Percentiles rank a stretch among this genome's conserved stretches.
These are phyloP conservation scores for Drosophila neotestacea DNA, from an alignment of 2,888 invertebrate species.

Conservation along the genomic window DNA sequence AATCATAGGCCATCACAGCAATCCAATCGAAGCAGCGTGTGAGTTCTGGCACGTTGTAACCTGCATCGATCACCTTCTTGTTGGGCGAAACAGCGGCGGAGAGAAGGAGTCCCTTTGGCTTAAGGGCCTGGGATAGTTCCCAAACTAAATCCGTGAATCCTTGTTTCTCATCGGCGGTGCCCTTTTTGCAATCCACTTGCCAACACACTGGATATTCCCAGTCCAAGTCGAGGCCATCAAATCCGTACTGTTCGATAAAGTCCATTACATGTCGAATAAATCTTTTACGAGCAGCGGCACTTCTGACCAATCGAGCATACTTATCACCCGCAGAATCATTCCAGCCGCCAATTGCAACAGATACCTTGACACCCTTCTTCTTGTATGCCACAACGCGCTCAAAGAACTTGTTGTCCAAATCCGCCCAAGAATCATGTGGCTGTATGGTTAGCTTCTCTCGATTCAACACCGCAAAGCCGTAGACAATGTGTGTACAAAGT, in stretches of 20 bases:
- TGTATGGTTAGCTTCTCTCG: constrained; percentile 91
- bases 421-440: constrained; percentile 95
- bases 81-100: constrained; percentile 95
- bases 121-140: constrained; percentile 90
- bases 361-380: constrained; percentile 90
- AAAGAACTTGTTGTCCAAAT: constrained; percentile 96
- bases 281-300: constrained; percentile 88
- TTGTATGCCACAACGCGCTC: constrained; percentile 92
- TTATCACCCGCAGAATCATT: constrained; percentile 96
- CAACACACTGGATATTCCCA: constrained; percentile 98
- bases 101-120: constrained; percentile 89
- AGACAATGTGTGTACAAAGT: constrained; percentile 96
- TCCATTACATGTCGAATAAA: constrained; percentile 91
- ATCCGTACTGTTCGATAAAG: constrained; percentile 92
- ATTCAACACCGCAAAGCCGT: constrained; percentile 95
- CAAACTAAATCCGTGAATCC: constrained; percentile 91
- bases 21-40: constrained; percentile 94
- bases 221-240: constrained; percentile 96
- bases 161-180: constrained; percentile 92
- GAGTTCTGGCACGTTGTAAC: constrained; percentile 92
- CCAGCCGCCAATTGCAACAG: constrained; percentile 97
- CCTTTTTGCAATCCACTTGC: constrained; percentile 94
- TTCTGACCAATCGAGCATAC: constrained; percentile 93
- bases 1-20: constrained; percentile 96
- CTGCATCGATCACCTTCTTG: constrained; percentile 92